A percentile compares a stretch with the other conserved stretches of the same genome.
Evolutionary conservation across 2,113 vertebrate species (phyloP).

Genomic region (Oplegnathus fasciatus): DNA sequence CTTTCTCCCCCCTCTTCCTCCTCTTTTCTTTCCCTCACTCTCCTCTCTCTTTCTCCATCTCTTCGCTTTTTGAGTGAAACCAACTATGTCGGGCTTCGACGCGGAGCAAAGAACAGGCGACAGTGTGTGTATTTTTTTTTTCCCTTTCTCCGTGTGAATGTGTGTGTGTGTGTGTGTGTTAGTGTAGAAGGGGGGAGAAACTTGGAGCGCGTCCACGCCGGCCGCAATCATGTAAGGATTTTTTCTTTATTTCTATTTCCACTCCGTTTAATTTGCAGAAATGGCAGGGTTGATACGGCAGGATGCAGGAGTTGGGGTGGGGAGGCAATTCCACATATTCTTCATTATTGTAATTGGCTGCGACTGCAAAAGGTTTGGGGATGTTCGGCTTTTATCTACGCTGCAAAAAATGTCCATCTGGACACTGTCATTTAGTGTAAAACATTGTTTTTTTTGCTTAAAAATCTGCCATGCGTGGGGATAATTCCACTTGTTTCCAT

Average conservation of each 20-base stretch:
- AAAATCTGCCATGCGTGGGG: background rate
- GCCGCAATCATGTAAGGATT: constrained; percentile 67
- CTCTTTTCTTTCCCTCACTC: constrained; percentile 41
- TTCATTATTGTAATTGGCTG: constrained; percentile 60
- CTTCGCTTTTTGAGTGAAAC: constrained; percentile 89
- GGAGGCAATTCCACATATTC: constrained; percentile 42
- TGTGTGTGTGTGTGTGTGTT: constrained; percentile 64
- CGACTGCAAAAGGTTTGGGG: constrained; percentile 51
- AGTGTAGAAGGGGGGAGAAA: constrained; percentile 79
- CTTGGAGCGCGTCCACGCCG: constrained; percentile 87
- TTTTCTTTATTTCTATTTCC: constrained; percentile 40
- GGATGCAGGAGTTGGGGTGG: constrained; percentile 30
- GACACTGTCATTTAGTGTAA: background rate
- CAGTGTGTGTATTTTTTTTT: constrained; percentile 66
- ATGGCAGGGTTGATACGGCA: constrained; percentile 16
- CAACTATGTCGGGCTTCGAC: constrained; percentile 95
- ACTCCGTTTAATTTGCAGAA: constrained; percentile 56
- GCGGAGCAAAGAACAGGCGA: constrained; percentile 86
- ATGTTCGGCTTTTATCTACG: constrained; percentile 43
- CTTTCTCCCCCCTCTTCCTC: background rate
- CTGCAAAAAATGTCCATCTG: constrained; percentile 40
- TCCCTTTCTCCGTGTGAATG: constrained; percentile 1
- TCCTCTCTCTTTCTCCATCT: constrained; percentile 68
- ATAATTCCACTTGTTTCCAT: background rate
- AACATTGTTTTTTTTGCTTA: background rate